Evolutionary conservation across 2,113 vertebrate species (phyloP), one percentile per base, ranked within the genome.

Genomic region (Otis tarda): DNA sequence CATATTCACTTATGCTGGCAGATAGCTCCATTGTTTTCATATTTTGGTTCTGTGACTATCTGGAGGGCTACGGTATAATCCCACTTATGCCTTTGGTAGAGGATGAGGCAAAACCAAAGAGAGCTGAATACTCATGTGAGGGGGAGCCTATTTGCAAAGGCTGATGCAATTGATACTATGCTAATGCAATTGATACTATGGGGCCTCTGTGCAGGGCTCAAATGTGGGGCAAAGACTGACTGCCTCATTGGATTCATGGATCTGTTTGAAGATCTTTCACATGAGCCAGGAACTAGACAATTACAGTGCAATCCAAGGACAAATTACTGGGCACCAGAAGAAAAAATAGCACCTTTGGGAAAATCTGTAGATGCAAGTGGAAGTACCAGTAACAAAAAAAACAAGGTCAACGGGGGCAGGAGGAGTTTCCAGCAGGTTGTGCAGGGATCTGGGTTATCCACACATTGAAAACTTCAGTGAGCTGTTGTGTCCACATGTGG

Each of bases 401-500:
- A 41, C 39, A 31, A 22, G 22, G 27, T 8, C 14, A 24, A 5
- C 3, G 61, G 63, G 33, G 24, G 61, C 49, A 47, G 61, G 18
- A 80, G 30, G 11, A 45, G 37, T 10, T 90, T 33, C 55, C 68
- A 89, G 63, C 49, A 80, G 61, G 13, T 33, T 33, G 53, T 67
- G 35, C 24, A 69, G 60, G 41, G 56, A 28, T 7, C 18, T 86
- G 76, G 50, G 9, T 88, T 43, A 43, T 22, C 55, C 59, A 7
- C 1, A 0, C 1, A 0, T 1, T 2, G 52, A 78, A 56, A 76
- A 37, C 31, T 82, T 50, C 64, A 25, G 18, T 6, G 43, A 69
- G 63, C 45, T 56, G 68, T 83, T 45, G 50, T 41, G 30, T 64
- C 35, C 27, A 18, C 1, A 0, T 3, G 19, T 19, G 22, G 76